Evolutionary conservation across 2,113 vertebrate genomes (phyloP).

Genomic region (Passerina amoena): DNA sequence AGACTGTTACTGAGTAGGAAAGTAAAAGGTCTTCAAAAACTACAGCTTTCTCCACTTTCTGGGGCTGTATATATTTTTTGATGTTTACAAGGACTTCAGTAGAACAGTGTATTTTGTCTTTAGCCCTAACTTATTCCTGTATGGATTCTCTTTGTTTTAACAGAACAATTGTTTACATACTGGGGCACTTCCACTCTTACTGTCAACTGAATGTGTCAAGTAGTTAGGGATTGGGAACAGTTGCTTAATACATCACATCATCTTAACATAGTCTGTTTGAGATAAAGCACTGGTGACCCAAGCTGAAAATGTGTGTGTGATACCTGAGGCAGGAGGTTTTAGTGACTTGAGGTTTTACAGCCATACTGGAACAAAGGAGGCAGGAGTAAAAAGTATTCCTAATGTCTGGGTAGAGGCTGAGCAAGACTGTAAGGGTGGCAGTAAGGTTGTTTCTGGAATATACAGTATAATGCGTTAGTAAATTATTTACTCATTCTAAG

Average conservation of each 20-base stretch:
- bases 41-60: background rate
- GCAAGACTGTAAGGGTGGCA: background rate
- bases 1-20: background rate
- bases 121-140: background rate
- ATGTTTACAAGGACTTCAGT: background rate
- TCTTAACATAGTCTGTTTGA: background rate
- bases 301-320: background rate
- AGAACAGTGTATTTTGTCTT: background rate
- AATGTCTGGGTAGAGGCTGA: background rate
- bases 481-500: conserved; percentile 33
- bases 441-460: background rate
- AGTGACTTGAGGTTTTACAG: background rate
- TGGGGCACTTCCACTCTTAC: background rate
- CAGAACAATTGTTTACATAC: background rate
- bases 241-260: background rate
- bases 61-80: background rate
- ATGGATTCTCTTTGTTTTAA: background rate
- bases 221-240: background rate
- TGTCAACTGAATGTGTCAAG: background rate
- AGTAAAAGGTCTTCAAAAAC: background rate
- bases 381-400: background rate
- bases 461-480: background rate
- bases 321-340: background rate
- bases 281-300: background rate
- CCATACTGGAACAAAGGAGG: background rate